Percentiles rank a stretch among this genome's conserved stretches.
These are phyloP conservation scores for Aix galericulata DNA, from an alignment of 2,113 vertebrate genomes.

Conservation along the genomic window DNA sequence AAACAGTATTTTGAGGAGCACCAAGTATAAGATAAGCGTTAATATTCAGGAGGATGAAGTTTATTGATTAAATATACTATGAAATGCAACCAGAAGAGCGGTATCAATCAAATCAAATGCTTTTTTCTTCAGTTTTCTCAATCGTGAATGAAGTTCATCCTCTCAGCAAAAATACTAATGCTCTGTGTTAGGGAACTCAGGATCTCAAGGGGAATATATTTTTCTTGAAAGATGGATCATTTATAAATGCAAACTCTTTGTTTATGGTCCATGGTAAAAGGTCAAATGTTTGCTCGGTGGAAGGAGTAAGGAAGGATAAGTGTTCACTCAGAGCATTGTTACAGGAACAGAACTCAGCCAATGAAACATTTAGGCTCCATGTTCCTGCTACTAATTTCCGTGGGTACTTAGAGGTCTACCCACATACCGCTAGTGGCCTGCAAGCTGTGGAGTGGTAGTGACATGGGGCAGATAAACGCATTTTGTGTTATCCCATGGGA, in stretches of 20 bases:
- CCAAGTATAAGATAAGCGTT: not conserved
- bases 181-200: not conserved
- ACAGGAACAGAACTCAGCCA: not conserved
- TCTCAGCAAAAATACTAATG: conserved; percentile 1
- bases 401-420: not conserved
- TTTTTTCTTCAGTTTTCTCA: not conserved
- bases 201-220: not conserved
- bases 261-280: not conserved
- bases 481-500: not conserved
- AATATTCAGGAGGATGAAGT: not conserved
- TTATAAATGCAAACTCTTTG: conserved; percentile 26
- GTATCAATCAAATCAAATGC: conserved; percentile 4
- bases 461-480: not conserved
- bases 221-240: not conserved
- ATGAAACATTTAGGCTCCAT: not conserved
- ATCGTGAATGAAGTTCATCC: conserved; percentile 6
- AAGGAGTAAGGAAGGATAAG: conserved; percentile 38
- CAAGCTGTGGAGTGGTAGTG: accelerated
- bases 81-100: not conserved
- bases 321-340: not conserved
- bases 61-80: conserved; percentile 36
- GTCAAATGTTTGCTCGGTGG: not conserved
- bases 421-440: not conserved
- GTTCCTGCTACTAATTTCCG: not conserved
- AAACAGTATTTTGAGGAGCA: conserved; percentile 22